Evolutionary conservation across 2,797 vertebrate genomes (phyloP).

Genomic region (Thripadectes ignobilis): DNA sequence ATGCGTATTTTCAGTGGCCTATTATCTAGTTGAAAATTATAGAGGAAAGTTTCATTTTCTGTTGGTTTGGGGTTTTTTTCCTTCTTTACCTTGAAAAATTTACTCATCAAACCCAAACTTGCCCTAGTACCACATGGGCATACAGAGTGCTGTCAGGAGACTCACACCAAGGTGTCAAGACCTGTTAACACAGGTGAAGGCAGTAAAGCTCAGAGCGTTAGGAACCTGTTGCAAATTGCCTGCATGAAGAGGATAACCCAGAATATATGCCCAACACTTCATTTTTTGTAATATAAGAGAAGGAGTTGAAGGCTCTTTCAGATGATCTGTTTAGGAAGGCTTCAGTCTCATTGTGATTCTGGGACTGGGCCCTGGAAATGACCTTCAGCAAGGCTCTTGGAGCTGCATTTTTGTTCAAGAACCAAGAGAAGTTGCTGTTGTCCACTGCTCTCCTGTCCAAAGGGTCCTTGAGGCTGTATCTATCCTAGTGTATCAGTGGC

Average conservation of each 20-base stretch:
- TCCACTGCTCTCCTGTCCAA: accelerated
- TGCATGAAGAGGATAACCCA: background rate
- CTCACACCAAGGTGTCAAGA: background rate
- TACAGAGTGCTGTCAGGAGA: background rate
- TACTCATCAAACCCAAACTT: background rate
- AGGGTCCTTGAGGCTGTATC: background rate
- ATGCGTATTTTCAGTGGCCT: background rate
- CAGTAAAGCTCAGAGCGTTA: background rate
- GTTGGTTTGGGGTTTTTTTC: background rate
- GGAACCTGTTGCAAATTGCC: background rate
- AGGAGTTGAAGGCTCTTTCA: background rate
- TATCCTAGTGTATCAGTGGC: background rate
- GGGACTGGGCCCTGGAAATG: background rate
- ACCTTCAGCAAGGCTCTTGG: background rate
- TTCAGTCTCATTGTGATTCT: background rate
- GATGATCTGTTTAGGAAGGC: background rate
- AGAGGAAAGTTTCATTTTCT: background rate
- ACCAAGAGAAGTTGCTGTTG: background rate
- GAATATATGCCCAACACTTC: background rate
- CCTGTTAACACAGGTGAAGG: background rate
- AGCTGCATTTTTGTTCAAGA: background rate
- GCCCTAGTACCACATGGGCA: background rate
- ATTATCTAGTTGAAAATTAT: background rate
- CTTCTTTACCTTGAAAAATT: background rate
- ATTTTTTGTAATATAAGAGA: background rate